These are phyloP conservation scores for Pygocentrus nattereri DNA, from an alignment of 2,797 vertebrate species.

Conservation along the genomic window DNA sequence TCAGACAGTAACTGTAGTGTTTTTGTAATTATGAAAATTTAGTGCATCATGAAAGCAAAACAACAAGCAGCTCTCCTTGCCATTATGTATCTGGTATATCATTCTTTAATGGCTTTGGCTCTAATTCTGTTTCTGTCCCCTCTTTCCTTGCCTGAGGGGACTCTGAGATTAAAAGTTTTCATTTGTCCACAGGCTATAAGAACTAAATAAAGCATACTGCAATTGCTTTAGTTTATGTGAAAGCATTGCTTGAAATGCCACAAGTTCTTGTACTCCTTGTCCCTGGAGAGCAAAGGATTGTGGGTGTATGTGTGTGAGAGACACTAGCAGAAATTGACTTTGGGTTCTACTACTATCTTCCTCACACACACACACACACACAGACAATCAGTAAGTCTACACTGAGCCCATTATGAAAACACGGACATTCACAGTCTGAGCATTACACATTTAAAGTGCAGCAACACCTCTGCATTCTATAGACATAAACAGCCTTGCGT, in stretches of 20 bases:
- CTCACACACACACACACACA: not conserved
- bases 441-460: not conserved
- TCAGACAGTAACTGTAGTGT: not conserved
- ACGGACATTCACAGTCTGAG: not conserved
- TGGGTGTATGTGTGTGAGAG: not conserved
- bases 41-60: not conserved
- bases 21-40: not conserved
- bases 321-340: not conserved
- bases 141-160: not conserved
- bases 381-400: not conserved
- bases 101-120: constrained; percentile 21
- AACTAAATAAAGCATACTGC: not conserved
- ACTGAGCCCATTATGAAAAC: constrained; percentile 13
- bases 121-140: not conserved
- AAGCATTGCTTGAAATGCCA: constrained; percentile 24
- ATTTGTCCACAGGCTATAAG: constrained; percentile 34
- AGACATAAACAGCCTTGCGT: not conserved
- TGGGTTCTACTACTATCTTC: not conserved
- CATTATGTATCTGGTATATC: not conserved
- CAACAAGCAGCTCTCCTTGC: not conserved
- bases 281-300: not conserved
- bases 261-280: constrained; percentile 24
- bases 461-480: not conserved
- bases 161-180: constrained; percentile 32
- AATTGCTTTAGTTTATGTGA: constrained; percentile 12